Percentiles rank a stretch among this genome's conserved stretches.
Evolutionary conservation across 2,113 vertebrate species (phyloP).

Genomic region (Corythaeola cristata): DNA sequence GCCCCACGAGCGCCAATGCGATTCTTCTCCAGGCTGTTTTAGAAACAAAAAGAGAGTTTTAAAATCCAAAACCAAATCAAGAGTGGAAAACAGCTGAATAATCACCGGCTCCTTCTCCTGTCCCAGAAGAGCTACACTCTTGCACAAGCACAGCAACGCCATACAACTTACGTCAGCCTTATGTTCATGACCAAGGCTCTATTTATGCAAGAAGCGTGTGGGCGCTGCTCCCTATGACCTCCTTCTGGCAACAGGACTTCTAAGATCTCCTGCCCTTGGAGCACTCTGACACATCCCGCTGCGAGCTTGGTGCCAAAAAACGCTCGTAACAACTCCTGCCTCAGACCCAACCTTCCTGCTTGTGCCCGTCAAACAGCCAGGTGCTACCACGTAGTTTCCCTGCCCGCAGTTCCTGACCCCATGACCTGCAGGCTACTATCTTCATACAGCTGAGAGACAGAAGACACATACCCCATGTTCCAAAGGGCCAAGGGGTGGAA

Average conservation of each 20-base stretch:
- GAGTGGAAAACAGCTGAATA: background rate
- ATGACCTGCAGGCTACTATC: background rate
- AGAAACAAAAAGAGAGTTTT: background rate
- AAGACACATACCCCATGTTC: background rate
- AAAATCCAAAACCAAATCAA: background rate
- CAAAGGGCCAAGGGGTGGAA: background rate
- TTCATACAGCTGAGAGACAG: background rate
- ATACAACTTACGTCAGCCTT: background rate
- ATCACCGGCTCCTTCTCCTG: background rate
- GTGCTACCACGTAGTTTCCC: background rate
- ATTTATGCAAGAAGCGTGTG: background rate
- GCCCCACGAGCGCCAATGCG: conserved; percentile 75
- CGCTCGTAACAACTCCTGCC: background rate
- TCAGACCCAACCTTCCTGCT: background rate
- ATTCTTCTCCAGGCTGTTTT: conserved; percentile 86
- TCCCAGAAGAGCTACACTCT: background rate
- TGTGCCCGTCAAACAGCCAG: background rate
- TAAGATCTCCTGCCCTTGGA: background rate
- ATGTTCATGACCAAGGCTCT: background rate
- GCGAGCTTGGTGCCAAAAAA: background rate
- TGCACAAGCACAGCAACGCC: background rate
- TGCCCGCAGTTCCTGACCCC: background rate
- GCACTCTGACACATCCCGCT: background rate
- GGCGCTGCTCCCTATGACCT: background rate
- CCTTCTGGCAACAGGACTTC: background rate